A percentile compares a stretch with the other conserved stretches of the same genome.
Evolutionary conservation across 1,140 invertebrate species (phyloP).

Genomic region (Hyposmocoma kahamanoa): DNA sequence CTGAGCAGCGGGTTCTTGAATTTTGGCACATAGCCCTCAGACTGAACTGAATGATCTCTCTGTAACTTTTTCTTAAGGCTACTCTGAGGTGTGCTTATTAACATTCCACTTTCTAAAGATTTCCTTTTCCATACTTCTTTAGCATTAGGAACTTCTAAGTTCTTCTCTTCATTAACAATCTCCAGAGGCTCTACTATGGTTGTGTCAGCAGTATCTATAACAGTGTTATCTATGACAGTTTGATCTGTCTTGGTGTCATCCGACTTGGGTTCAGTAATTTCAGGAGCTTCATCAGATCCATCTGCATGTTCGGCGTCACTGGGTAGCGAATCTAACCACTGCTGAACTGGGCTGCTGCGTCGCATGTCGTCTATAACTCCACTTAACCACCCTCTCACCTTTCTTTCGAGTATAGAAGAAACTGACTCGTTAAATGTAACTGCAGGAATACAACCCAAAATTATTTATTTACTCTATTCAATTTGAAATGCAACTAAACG

Average conservation of each 20-base stretch:
- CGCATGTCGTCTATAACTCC: slow-evolving; percentile 70
- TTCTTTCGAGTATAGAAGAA: slow-evolving; percentile 58
- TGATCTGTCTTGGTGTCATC: slow-evolving; percentile 46
- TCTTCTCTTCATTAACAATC: slow-evolving; percentile 37
- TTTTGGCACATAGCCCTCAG: slow-evolving; percentile 63
- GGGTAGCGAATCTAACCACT: slow-evolving; percentile 69
- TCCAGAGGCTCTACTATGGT: slow-evolving; percentile 43
- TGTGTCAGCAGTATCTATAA: slow-evolving; percentile 37
- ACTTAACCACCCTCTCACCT: slow-evolving; percentile 65
- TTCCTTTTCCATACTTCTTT: slow-evolving; percentile 57
- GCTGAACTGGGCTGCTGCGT: slow-evolving; percentile 68
- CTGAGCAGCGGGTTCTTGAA: slow-evolving; percentile 65
- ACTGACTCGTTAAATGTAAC: slow-evolving; percentile 64
- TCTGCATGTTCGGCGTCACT: slow-evolving; percentile 13
- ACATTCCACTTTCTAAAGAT: slow-evolving; percentile 55
- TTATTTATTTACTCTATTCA: no score
- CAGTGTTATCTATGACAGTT: slow-evolving; percentile 11
- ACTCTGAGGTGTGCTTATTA: slow-evolving; percentile 35
- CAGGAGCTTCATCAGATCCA: background rate
- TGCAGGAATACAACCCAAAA: slow-evolving; percentile 28
- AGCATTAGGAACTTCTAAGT: slow-evolving; percentile 42
- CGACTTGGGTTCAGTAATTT: slow-evolving; percentile 28
- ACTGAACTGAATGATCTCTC: slow-evolving; percentile 66
- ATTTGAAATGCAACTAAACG: no score
- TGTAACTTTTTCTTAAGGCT: slow-evolving; percentile 47